Conservation (phyloP, 2,888 invertebrate genomes). For the Hyposoter dolosus region DNA sequence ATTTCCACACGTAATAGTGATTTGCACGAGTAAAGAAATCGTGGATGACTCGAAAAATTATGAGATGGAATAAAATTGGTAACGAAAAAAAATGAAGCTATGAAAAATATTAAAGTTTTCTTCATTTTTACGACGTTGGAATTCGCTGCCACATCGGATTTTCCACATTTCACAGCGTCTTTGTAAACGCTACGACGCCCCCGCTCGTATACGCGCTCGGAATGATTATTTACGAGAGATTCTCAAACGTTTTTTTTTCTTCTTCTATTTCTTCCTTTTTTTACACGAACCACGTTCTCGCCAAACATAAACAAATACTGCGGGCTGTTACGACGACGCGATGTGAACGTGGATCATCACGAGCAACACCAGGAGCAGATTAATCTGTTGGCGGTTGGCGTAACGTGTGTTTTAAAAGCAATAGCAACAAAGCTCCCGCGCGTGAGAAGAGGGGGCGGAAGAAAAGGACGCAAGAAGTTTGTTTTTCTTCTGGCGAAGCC, state of each 20-base stretch:
- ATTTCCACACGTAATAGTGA: not conserved
- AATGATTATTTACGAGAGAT: conserved; percentile 16
- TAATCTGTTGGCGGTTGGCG: not conserved
- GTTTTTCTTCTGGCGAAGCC: not conserved
- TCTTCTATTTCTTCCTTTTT: conserved; percentile 3
- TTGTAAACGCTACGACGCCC: not conserved
- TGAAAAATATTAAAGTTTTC: not conserved
- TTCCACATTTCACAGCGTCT: not conserved
- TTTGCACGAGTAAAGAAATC: not conserved
- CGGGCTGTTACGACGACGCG: conserved; percentile 11
- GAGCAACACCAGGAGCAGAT: not conserved
- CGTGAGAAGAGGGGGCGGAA: not conserved
- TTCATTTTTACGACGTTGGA: not conserved
- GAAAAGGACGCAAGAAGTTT: not conserved
- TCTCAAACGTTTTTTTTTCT: not conserved
- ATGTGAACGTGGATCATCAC: not conserved
- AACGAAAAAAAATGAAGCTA: not conserved
- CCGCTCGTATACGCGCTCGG: conserved; percentile 5
- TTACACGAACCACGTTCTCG: not conserved
- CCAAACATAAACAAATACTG: conserved; percentile 4
- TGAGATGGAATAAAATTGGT: not conserved
- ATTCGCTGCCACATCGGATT: not conserved
- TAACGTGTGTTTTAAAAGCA: not conserved
- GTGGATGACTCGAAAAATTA: not conserved
- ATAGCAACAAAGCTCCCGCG: conserved; percentile 3